Conservation (phyloP, 2,113 vertebrate species). For the Gymnarchus niloticus region DNA sequence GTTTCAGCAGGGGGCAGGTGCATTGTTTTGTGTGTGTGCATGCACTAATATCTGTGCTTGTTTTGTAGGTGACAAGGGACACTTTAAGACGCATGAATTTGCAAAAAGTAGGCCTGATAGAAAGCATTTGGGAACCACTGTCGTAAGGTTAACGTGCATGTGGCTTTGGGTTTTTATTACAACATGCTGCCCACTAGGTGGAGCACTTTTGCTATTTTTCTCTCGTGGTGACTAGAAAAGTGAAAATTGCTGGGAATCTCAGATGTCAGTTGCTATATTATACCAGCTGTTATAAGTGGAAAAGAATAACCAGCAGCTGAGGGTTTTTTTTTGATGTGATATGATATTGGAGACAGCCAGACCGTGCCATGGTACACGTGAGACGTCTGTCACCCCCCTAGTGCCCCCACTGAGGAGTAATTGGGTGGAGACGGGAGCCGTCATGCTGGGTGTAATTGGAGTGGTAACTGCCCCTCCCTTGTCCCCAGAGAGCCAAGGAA, state of each 20-base stretch:
- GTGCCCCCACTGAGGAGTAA: too few relatives aligned
- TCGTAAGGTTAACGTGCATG: neutral
- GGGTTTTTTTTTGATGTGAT: neutral
- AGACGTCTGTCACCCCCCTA: too few relatives aligned
- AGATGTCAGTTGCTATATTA: neutral
- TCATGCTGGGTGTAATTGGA: neutral
- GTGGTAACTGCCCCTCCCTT: neutral
- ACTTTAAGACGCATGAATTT: too few relatives aligned
- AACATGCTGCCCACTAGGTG: conserved; percentile 3
- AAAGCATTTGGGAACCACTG: neutral
- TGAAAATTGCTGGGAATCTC: neutral
- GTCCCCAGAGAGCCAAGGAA: neutral
- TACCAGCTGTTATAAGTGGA: neutral
- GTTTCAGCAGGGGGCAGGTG: too few relatives aligned
- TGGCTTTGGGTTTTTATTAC: neutral
- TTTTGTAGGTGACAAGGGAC: too few relatives aligned
- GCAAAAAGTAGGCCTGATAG: too few relatives aligned
- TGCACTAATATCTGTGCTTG: too few relatives aligned
- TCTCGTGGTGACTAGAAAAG: neutral
- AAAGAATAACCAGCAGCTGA: neutral
- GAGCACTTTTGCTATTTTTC: neutral
- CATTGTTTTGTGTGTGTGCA: too few relatives aligned
- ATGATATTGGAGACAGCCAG: neutral
- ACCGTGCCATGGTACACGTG: too few relatives aligned
- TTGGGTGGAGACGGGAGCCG: neutral